Evolutionary conservation across 2,113 vertebrate genomes (phyloP).

Genomic region (Megaleporinus macrocephalus): DNA sequence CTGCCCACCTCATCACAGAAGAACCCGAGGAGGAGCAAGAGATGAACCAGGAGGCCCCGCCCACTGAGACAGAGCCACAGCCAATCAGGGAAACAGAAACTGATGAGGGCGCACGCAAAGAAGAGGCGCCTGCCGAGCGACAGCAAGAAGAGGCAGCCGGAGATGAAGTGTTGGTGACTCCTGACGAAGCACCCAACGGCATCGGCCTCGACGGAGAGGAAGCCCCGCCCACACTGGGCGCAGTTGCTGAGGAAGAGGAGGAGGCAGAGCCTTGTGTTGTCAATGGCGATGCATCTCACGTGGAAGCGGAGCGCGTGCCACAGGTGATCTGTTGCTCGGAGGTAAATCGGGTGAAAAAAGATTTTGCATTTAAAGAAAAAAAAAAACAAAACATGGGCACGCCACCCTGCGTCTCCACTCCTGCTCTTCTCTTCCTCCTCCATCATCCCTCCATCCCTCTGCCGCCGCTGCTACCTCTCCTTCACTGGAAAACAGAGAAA

Average conservation of each 20-base stretch:
- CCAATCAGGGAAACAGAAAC: background rate
- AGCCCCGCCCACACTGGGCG: constrained; percentile 51
- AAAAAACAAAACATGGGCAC: background rate
- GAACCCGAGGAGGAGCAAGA: constrained; percentile 79
- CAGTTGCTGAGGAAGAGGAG: constrained; percentile 73
- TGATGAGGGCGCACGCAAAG: background rate
- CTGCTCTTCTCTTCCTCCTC: constrained; percentile 26
- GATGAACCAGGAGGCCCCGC: constrained; percentile 15
- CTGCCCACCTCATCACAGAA: constrained; percentile 81
- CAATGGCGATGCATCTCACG: constrained; percentile 88
- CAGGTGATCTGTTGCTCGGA: constrained; percentile 99
- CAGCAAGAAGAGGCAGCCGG: constrained; percentile 60
- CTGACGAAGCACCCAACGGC: constrained; percentile 68
- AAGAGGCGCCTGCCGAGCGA: constrained; percentile 22
- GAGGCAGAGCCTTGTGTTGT: constrained; percentile 79
- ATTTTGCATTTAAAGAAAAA: background rate
- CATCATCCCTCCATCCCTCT: constrained; percentile 23
- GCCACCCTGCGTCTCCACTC: background rate
- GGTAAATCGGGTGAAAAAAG: constrained; percentile 84
- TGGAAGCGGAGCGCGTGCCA: constrained; percentile 85
- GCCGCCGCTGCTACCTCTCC: background rate
- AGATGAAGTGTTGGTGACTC: constrained; percentile 62
- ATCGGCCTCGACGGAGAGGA: constrained; percentile 48
- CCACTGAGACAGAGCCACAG: background rate
- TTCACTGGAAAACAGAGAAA: background rate